Evolutionary conservation across 2,797 vertebrate species (phyloP), one percentile per base, ranked within the genome.

Genomic region (Percopsis omiscomaycus): DNA sequence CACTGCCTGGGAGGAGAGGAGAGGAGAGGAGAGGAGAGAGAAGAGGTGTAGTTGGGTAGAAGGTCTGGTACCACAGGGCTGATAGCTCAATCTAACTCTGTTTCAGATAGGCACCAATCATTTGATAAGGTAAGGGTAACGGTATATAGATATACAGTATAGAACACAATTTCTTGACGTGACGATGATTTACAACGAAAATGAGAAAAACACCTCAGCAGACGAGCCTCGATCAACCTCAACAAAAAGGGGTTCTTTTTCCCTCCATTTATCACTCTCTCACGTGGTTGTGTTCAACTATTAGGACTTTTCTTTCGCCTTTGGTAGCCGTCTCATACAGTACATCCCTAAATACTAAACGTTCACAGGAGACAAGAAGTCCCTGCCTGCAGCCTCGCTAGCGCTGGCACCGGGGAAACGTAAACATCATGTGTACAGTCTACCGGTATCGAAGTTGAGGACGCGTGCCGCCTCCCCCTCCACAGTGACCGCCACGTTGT

Each of bases 371-470:
- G 13, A 48, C 5, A 15, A 48, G 12, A 48, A 8, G 1, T 48
- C 47, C 47, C 47, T 13, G 55, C n/a, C 48, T 64, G 50, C 42
- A 73, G 54, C 9, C 29, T 3, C 32, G 22, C 3, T 14, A 22
- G 22, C 22, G 22, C 22, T 22, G 22, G 22, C 22, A 22, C 37
- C 48, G n/a, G 60, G 16, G 5, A 27, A 0, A 16, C 4, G 15
- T 16, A 8, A 22, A 9, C 9, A 3, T 22, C 50, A 16, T 9
- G 9, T 4, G 9, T 55, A 37, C 37, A 5, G 14, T 49, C 8
- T 12, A 93, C 90, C 92, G 48, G 91, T 93, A 79, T 94, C 90
- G 28, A 94, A 94, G 85, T 91, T 94, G 46, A 94, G 87, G 57
- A 92, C 84, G 0, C 85, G 84, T 0, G 92, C 91, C 0, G 92